Percentiles rank a stretch among this genome's conserved stretches.
Conservation (phyloP, 1,140 invertebrate species). For the Calliopsis andreniformis region DNA sequence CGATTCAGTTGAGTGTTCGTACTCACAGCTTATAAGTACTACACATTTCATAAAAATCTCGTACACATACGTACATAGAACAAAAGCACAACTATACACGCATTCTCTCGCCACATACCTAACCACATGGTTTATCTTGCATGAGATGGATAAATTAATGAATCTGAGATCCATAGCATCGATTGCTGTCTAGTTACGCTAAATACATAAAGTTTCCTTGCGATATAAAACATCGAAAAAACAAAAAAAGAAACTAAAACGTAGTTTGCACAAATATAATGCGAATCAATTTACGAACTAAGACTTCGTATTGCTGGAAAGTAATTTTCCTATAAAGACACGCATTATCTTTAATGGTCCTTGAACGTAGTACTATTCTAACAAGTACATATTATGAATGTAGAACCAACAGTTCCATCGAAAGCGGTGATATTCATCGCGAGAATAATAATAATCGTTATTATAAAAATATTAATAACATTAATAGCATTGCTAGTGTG, state of each 20-base stretch:
- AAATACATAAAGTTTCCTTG: constrained; percentile 11
- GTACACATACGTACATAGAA: background rate
- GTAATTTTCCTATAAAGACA: background rate
- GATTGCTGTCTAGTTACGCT: constrained; percentile 25
- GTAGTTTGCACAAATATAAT: constrained; percentile 16
- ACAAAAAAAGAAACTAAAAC: constrained; percentile 53
- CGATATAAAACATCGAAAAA: constrained; percentile 41
- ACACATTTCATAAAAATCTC: background rate
- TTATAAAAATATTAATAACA: constrained; percentile 27
- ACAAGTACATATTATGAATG: constrained; percentile 28
- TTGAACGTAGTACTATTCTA: too few relatives aligned
- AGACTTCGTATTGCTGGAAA: background rate
- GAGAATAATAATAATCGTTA: constrained; percentile 24
- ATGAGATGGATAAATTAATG: constrained; percentile 44
- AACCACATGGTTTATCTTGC: constrained; percentile 20
- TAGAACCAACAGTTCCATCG: constrained; percentile 19
- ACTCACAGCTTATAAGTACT: background rate
- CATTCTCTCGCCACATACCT: constrained; percentile 18
- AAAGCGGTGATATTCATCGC: constrained; percentile 35
- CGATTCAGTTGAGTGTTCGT: background rate
- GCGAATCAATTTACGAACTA: background rate
- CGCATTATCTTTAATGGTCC: background rate
- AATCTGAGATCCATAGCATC: constrained; percentile 69
- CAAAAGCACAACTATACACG: background rate
- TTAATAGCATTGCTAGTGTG: constrained; percentile 31